Evolutionary conservation across 1,140 invertebrate genomes (phyloP).

Genomic region (Brachionus asplanchnoidis): DNA sequence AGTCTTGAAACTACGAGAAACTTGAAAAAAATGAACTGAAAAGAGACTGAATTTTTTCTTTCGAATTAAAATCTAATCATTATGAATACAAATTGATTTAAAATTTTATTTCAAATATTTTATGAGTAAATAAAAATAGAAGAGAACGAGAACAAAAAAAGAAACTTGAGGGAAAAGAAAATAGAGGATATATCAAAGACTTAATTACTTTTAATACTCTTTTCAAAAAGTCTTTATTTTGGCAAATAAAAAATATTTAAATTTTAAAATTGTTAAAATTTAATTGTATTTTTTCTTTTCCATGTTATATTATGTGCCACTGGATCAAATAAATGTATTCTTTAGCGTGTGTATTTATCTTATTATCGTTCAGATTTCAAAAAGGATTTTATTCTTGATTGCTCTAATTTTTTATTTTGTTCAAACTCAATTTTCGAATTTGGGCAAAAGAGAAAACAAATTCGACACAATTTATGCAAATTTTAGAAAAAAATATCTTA

Average conservation of each 20-base stretch:
- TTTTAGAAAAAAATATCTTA: constrained; percentile 33
- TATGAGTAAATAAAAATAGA: constrained; percentile 23
- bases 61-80: constrained; percentile 23
- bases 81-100: constrained; percentile 35
- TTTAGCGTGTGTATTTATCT: constrained; percentile 19
- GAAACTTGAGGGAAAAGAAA: neutral
- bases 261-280: neutral
- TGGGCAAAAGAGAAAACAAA: neutral
- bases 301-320: neutral
- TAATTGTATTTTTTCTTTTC: neutral
- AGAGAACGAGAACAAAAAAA: neutral
- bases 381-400: constrained; percentile 7
- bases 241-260: neutral
- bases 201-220: neutral
- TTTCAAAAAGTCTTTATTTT: neutral
- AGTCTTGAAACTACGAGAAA: neutral
- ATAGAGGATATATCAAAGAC: neutral
- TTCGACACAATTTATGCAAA: constrained; percentile 37
- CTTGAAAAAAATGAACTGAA: neutral
- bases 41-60: neutral
- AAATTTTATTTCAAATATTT: constrained; percentile 32
- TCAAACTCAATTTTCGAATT: neutral
- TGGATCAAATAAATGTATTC: constrained; percentile 19
- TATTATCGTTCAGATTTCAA: neutral
- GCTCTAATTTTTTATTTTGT: constrained; percentile 23